Conservation (phyloP, 2,113 vertebrate genomes). For the Chloropsis hardwickii region DNA sequence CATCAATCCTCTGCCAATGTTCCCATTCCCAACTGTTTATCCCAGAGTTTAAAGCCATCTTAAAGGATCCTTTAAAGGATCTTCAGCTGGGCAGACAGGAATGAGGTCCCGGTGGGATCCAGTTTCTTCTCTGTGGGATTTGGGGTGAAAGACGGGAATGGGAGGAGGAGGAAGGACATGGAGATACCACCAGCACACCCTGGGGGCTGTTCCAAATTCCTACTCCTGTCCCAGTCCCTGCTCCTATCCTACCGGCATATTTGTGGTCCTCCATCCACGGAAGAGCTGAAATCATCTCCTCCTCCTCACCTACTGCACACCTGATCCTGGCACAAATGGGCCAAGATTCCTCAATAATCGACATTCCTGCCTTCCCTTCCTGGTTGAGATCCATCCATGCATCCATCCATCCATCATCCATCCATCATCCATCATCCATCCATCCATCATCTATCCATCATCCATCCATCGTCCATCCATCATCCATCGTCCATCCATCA, state of each 20-base stretch:
- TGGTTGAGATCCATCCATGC: neutral
- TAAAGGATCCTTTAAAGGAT: no score
- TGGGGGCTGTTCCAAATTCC: neutral
- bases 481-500: no score
- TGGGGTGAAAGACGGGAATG: neutral
- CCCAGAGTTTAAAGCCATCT: neutral
- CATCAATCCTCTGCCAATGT: rapidly evolving
- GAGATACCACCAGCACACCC: neutral
- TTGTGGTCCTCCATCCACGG: neutral
- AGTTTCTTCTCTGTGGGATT: neutral
- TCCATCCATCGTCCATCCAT: no score
- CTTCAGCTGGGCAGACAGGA: neutral
- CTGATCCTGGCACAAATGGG: neutral
- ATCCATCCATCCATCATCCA: no score
- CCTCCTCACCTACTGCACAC: neutral
- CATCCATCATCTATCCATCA: no score
- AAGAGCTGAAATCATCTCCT: neutral
- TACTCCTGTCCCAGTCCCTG: rapidly evolving
- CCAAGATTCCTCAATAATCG: neutral
- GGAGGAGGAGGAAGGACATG: neutral
- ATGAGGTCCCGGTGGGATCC: rapidly evolving
- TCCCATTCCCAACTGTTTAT: neutral
- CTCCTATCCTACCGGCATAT: neutral
- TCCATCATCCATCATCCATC: no score
- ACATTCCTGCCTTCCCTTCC: neutral